Conservation (phyloP, 2,888 invertebrate genomes). For the Homarus gammarus region DNA sequence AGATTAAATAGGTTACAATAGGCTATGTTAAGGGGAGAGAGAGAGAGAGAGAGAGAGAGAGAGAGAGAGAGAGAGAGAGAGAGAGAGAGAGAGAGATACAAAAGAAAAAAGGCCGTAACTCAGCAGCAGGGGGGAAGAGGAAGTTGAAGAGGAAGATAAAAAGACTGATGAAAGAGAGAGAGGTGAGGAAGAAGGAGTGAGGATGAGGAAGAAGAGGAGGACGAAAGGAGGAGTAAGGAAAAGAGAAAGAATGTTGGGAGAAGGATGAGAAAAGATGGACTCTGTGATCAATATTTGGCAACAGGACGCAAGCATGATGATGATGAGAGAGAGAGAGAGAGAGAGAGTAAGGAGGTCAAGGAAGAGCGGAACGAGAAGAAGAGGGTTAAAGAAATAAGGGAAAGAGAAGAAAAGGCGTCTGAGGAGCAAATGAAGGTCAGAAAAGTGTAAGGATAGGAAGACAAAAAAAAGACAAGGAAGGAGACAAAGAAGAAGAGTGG, state of each 20-base stretch:
- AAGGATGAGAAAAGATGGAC: neutral
- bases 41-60: conserved; percentile 7
- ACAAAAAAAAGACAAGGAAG: too few species aligned
- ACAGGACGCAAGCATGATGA: neutral
- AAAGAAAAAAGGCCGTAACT: neutral
- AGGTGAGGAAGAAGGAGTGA: neutral
- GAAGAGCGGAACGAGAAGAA: neutral
- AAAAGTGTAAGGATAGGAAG: too few species aligned
- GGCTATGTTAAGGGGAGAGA: too few species aligned
- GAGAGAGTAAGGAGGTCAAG: neutral
- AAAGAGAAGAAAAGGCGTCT: neutral
- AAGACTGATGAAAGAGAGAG: neutral
- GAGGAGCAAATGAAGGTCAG: too few species aligned
- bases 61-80: neutral
- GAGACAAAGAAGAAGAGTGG: too few species aligned
- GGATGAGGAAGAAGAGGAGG: neutral
- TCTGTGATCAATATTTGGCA: neutral
- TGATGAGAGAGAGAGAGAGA: neutral
- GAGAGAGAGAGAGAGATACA: neutral
- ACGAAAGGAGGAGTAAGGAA: neutral
- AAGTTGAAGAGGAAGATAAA: neutral
- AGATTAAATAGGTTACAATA: too few species aligned
- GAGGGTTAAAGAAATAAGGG: neutral
- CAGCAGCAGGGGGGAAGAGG: neutral
- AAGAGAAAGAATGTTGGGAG: neutral